phyloP scores from a whole-genome alignment of 1,140 invertebrate species.

The Panagrolaimus sp. region DNA sequence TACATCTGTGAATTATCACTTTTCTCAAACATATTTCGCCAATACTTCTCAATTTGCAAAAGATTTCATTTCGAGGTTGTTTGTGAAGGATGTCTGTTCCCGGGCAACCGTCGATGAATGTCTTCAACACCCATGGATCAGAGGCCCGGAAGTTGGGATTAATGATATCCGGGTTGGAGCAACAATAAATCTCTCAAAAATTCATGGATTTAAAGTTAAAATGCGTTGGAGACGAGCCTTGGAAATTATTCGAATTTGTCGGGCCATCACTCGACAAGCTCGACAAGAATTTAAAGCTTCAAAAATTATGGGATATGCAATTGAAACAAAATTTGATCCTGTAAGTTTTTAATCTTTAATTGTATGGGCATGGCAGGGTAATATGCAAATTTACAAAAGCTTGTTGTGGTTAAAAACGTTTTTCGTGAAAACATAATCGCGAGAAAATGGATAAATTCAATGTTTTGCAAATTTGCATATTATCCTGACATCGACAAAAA shows the following conservation, averaged over 20 bases:
- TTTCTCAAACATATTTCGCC: constrained; percentile 64
- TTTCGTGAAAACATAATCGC: too few species aligned
- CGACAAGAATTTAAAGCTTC: constrained; percentile 28
- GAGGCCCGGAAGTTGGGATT: constrained; percentile 55
- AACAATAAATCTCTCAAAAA: constrained; percentile 62
- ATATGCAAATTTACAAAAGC: too few species aligned
- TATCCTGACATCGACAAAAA: too few species aligned
- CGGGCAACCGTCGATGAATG: constrained; percentile 67
- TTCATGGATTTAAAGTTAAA: constrained; percentile 63
- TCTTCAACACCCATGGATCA: constrained; percentile 69
- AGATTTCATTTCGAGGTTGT: constrained; percentile 65
- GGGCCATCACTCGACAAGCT: constrained; percentile 58
- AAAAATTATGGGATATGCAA: constrained; percentile 16
- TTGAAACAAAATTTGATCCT: constrained; percentile 30
- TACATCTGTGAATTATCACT: constrained; percentile 63
- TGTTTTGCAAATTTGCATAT: too few species aligned
- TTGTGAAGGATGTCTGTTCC: constrained; percentile 65
- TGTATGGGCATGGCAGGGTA: too few species aligned
- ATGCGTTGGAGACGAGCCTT: constrained; percentile 64
- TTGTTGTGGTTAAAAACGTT: too few species aligned
- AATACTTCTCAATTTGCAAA: constrained; percentile 63
- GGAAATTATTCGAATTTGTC: constrained; percentile 62
- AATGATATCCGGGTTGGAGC: constrained; percentile 34
- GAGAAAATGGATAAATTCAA: too few species aligned
- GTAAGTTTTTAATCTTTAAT: constrained; percentile 19